phyloP scores from a whole-genome alignment of 2,888 invertebrate species.

The Galerucella pusilla region DNA sequence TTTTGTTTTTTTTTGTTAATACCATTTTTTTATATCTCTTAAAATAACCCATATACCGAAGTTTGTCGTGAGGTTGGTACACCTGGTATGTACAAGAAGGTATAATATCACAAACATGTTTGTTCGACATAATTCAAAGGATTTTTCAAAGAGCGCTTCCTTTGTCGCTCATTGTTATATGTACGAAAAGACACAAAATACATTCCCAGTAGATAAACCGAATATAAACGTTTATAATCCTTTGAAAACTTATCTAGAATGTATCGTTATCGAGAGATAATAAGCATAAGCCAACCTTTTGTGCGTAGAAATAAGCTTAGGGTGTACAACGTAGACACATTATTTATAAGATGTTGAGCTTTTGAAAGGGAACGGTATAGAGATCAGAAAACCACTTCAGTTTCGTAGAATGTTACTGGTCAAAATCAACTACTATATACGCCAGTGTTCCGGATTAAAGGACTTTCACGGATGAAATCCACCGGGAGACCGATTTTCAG shows the following conservation, averaged over 20 bases:
- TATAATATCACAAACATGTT: too few relatives aligned
- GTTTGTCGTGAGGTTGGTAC: too few relatives aligned
- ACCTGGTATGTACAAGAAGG: too few relatives aligned
- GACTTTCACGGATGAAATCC: conserved; percentile 27
- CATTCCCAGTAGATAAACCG: too few relatives aligned
- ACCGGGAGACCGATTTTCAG: conserved; percentile 16
- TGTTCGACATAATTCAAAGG: too few relatives aligned
- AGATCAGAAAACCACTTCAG: conserved; percentile 33
- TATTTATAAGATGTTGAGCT: conserved; percentile 38
- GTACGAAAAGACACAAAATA: too few relatives aligned
- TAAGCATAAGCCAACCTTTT: conserved; percentile 12
- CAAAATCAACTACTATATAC: conserved; percentile 35
- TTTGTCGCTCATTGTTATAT: too few relatives aligned
- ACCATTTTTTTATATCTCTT: too few relatives aligned
- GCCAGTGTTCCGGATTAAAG: conserved; percentile 35
- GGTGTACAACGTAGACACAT: conserved; percentile 9
- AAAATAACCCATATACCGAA: too few relatives aligned
- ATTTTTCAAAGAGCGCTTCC: too few relatives aligned
- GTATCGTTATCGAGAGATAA: conserved; percentile 5
- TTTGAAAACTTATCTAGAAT: not conserved
- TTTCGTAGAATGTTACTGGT: conserved; percentile 32
- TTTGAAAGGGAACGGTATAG: conserved; percentile 28
- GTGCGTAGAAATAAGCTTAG: conserved; percentile 13
- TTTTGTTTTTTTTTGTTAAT: too few relatives aligned
- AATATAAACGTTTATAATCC: not conserved